Evolutionary conservation across 2,888 invertebrate species (phyloP), one percentile per base, ranked within the genome.

Genomic region (Idaea dimidiata): DNA sequence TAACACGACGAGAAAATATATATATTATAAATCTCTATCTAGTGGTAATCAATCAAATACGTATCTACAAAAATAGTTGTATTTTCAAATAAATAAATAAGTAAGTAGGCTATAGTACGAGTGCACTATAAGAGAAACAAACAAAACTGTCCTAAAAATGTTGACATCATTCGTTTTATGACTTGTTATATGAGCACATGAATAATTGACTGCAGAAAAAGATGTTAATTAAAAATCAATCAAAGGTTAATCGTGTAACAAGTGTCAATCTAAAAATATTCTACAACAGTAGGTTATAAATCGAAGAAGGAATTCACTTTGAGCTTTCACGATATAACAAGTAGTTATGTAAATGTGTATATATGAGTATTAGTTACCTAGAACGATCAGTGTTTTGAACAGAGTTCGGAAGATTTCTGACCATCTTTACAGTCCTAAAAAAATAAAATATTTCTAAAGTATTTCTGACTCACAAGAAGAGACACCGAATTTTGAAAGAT

Each of bases 41-140:
- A 91, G 85, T 87, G 87, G 88, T 90, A 88, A 83, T 86, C 82
- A 88, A 91, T 91, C 74, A 87, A 87, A 89, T 88, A 90, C 87
- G 74, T 84, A 85, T 88, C 91, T 92, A 92, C 91, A 92, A 92
- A 92, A 92, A 92, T 92, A 92, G 91, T 91, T 88, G 84, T 84
- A 87, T 90, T 90, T 84, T 82, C 73, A 87, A 89, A 88, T 75
- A 74, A 87, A 43, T 43, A 43, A 43, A 43, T 43, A 43, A 43
- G 43, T 43, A 43, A 43, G 14, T 8, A 14, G 14, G 14, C 43
- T 43, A 8, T 79, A 82, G 33, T 75, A 77, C 81, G 80, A 78
- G 83, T 84, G 84, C 72, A 80, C 75, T 76, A 81, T 78, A 77
- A 81, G 78, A 71, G 70, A 80, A 84, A 76, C 78, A 75, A 75